phyloP scores from a whole-genome alignment of 2,797 vertebrate species.

The Geotria australis region DNA sequence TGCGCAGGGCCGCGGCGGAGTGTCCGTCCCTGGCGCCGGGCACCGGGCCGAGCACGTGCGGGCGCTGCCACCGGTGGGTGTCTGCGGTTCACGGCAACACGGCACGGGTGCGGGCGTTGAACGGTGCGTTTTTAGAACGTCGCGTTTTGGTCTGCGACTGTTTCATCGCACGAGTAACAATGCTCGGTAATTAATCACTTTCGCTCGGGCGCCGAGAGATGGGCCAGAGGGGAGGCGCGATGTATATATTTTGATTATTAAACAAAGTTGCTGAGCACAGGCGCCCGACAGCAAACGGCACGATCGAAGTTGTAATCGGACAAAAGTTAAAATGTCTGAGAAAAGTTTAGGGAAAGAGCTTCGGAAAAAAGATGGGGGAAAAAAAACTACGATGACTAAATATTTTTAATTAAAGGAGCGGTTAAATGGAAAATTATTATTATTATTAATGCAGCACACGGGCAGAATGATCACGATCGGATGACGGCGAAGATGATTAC shows the following conservation, averaged over 20 bases:
- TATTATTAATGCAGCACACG: too few species aligned
- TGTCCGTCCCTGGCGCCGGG: constrained; percentile 84
- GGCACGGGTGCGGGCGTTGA: too few species aligned
- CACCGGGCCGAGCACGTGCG: constrained; percentile 50
- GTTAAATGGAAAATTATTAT: not conserved
- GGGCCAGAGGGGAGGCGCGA: too few species aligned
- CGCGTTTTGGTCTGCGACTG: too few species aligned
- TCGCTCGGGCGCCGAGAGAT: too few species aligned
- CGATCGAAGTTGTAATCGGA: too few species aligned
- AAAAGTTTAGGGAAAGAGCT: not conserved
- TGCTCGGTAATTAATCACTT: too few species aligned
- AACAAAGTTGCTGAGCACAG: too few species aligned
- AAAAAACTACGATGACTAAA: not conserved
- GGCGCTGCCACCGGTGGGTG: constrained; percentile 71
- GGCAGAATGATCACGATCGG: not conserved
- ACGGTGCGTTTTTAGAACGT: too few species aligned
- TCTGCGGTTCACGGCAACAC: constrained; percentile 11
- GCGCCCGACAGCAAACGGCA: not conserved
- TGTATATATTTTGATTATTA: too few species aligned
- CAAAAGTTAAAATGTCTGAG: not conserved
- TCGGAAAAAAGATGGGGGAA: not conserved
- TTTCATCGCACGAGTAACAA: too few species aligned
- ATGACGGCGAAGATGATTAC: too few species aligned
- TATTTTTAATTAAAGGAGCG: not conserved
- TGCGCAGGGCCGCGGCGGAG: constrained; percentile 60